phyloP scores from a whole-genome alignment of 2,888 invertebrate genomes.

The Sarcophaga rosellei region DNA sequence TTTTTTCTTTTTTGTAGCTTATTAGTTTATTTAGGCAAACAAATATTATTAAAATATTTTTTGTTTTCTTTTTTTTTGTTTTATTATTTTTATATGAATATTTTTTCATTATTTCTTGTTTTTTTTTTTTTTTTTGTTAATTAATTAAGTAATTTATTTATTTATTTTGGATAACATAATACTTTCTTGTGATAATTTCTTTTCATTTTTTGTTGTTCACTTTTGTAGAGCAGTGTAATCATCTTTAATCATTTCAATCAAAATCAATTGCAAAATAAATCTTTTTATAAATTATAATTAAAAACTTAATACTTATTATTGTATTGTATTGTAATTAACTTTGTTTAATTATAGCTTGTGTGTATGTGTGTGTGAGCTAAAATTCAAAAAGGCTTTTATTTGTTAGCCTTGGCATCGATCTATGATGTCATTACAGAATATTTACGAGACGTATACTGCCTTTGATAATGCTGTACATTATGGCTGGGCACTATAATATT shows the following conservation, averaged over 20 bases:
- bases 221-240: constrained; percentile 22
- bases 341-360: constrained; percentile 39
- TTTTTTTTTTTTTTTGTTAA: too few species aligned
- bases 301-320: constrained; percentile 47
- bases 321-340: constrained; percentile 62
- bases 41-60: constrained; percentile 20
- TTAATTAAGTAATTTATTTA: too few species aligned
- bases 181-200: constrained; percentile 55
- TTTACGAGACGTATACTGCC: constrained; percentile 80
- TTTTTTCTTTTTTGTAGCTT: background rate
- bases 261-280: constrained; percentile 42
- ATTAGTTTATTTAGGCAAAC: too few species aligned
- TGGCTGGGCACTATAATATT: constrained; percentile 71
- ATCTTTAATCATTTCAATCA: background rate
- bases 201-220: background rate
- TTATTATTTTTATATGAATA: background rate
- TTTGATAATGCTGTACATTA: constrained; percentile 81
- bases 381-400: too few species aligned
- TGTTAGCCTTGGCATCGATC: constrained; percentile 29
- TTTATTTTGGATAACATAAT: constrained; percentile 65
- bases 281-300: constrained; percentile 46
- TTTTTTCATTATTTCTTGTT: too few species aligned
- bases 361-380: too few species aligned
- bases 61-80: background rate
- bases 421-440: constrained; percentile 79